Evolutionary conservation across 2,888 invertebrate species (phyloP).

Genomic region (Dione juno): DNA sequence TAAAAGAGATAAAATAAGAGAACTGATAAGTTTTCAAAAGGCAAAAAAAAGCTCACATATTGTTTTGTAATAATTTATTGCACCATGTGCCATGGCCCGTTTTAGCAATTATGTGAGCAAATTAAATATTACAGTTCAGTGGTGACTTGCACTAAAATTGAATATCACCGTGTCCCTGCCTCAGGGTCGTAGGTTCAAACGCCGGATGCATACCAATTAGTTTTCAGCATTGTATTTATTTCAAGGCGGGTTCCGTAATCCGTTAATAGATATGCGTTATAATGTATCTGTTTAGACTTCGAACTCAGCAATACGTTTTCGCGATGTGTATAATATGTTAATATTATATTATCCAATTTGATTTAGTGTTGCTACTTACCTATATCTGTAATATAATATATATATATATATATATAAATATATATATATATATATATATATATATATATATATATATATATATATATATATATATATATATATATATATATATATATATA

Average conservation of each 20-base stretch:
- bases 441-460: too few species aligned
- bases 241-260: conserved; percentile 45
- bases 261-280: conserved; percentile 39
- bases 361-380: conserved; percentile 5
- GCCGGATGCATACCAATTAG: conserved; percentile 51
- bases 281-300: conserved; percentile 16
- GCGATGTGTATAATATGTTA: conserved; percentile 14
- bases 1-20: too few species aligned
- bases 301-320: conserved; percentile 26
- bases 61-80: too few species aligned
- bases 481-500: too few species aligned
- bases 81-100: not conserved
- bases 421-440: too few species aligned
- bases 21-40: not conserved
- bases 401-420: too few species aligned
- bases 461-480: too few species aligned
- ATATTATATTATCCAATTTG: conserved; percentile 5
- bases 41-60: too few species aligned
- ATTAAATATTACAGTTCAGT: not conserved
- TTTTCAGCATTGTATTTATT: conserved; percentile 50
- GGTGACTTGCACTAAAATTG: conserved; percentile 17
- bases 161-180: conserved; percentile 48
- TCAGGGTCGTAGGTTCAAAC: conserved; percentile 61
- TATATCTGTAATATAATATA: not conserved
- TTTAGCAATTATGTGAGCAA: conserved; percentile 3